Percentiles rank a stretch among this genome's conserved stretches.
These are phyloP conservation scores for Leiothrix lutea DNA, from an alignment of 2,113 vertebrate genomes.

Conservation along the genomic window DNA sequence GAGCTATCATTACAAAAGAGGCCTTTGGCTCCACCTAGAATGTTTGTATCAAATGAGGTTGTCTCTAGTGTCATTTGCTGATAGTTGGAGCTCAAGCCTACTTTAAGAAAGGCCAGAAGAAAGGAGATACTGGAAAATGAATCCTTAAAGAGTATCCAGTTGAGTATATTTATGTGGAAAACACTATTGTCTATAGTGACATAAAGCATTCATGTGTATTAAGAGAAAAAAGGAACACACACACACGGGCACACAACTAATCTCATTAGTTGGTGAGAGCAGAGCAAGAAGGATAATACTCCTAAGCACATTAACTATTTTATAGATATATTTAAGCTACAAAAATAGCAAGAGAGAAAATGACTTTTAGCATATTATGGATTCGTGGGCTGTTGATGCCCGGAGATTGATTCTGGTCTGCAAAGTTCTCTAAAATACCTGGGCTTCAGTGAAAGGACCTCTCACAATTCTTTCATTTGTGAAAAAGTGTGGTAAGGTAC, in stretches of 20 bases:
- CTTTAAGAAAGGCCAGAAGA: neutral
- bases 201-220: neutral
- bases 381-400: neutral
- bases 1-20: neutral
- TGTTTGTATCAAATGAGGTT: neutral
- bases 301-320: constrained; percentile 31
- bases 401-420: neutral
- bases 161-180: neutral
- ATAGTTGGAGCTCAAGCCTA: neutral
- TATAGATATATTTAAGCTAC: constrained; percentile 29
- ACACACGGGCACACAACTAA: neutral
- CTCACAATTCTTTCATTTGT: neutral
- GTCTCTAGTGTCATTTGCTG: neutral
- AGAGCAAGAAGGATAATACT: constrained; percentile 39
- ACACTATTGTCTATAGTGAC: neutral
- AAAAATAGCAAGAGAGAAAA: constrained; percentile 3
- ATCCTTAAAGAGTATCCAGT: neutral
- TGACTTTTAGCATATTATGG: neutral
- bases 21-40: neutral
- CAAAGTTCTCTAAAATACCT: neutral
- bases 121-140: neutral
- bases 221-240: neutral
- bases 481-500: neutral
- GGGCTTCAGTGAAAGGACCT: neutral
- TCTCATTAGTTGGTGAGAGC: constrained; percentile 17